Percentiles rank a stretch among this genome's conserved stretches.
These are phyloP conservation scores for Montipora capricornis DNA, from an alignment of 64 coral and sea anemone genomes.

Conservation along the genomic window DNA sequence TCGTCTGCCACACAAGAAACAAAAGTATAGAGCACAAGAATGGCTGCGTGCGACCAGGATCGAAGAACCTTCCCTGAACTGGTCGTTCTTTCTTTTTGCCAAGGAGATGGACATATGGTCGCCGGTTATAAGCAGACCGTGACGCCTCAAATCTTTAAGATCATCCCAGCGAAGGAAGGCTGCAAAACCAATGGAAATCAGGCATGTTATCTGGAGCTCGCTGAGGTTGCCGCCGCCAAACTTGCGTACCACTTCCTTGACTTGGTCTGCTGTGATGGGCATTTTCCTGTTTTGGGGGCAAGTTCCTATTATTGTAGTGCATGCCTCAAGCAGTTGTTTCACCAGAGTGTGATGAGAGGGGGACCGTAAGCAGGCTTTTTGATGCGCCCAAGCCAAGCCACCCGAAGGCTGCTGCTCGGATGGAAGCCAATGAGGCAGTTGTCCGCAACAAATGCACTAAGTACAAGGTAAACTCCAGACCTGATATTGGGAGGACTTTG, in stretches of 20 bases:
- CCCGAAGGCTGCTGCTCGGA: not conserved
- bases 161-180: conserved; percentile 43
- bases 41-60: not conserved
- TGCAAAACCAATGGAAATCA: conserved; percentile 7
- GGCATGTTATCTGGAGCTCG: conserved; percentile 15
- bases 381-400: not conserved
- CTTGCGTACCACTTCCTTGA: conserved; percentile 5
- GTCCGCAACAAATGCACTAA: conserved; percentile 1
- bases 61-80: not conserved
- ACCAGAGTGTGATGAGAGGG: not conserved
- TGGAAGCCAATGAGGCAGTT: not conserved
- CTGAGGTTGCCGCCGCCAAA: not conserved
- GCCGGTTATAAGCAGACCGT: not conserved
- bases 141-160: not conserved
- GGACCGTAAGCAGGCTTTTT: conserved; percentile 4
- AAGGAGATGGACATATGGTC: conserved; percentile 26
- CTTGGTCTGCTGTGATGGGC: conserved; percentile 3
- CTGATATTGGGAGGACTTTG: not conserved
- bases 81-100: not conserved
- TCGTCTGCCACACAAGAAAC: not conserved
- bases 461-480: not conserved
- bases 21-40: not conserved
- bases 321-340: conserved; percentile 24
- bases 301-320: not conserved
- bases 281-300: conserved; percentile 9